These are phyloP conservation scores for Tyrannus savana DNA, from an alignment of 2,113 vertebrate genomes.

Conservation along the genomic window DNA sequence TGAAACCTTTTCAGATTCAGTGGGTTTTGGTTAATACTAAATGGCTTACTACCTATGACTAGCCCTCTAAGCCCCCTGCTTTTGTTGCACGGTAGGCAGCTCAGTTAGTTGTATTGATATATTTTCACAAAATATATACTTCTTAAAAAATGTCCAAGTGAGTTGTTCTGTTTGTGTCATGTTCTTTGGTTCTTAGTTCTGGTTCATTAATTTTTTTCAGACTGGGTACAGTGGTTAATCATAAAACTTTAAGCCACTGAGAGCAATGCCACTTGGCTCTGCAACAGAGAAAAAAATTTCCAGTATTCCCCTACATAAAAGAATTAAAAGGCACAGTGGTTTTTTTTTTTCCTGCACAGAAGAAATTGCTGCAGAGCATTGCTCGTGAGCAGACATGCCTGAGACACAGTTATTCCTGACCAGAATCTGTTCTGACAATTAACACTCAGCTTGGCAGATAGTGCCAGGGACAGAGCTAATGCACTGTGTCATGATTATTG, in stretches of 20 bases:
- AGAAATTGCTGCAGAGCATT: not conserved
- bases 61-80: not conserved
- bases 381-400: not conserved
- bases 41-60: not conserved
- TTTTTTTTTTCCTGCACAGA: not conserved
- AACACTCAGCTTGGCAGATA: not conserved
- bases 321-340: not conserved
- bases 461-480: constrained; percentile 25
- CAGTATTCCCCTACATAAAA: not conserved
- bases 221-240: constrained; percentile 13
- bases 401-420: not conserved
- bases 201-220: not conserved
- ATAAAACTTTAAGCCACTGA: not conserved
- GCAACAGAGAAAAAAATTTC: not conserved
- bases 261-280: not conserved
- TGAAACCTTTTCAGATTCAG: constrained; percentile 18
- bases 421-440: constrained; percentile 17
- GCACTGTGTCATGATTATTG: constrained; percentile 29
- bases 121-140: not conserved
- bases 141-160: not conserved
- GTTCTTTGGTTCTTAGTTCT: not conserved
- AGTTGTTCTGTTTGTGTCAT: not conserved
- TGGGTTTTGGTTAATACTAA: not conserved
- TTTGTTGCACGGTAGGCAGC: not conserved
- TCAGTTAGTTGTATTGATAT: not conserved